These are phyloP conservation scores for Hyles lineata DNA, from an alignment of 2,888 invertebrate species.

Conservation along the genomic window DNA sequence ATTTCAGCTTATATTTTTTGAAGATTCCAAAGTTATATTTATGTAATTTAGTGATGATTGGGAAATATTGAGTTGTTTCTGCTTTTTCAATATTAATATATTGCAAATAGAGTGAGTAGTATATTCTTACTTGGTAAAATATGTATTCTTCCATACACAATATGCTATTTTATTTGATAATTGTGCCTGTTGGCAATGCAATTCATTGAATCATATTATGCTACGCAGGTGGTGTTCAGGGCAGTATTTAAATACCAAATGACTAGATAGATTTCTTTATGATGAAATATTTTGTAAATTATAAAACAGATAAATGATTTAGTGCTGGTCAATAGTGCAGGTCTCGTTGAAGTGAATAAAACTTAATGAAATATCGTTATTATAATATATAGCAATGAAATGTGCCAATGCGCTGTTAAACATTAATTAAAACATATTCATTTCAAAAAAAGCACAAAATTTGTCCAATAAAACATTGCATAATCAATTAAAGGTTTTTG, in stretches of 20 bases:
- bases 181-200: constrained; percentile 22
- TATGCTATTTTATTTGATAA: background rate
- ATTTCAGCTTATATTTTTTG: too few species aligned
- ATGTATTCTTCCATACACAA: constrained; percentile 1
- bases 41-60: background rate
- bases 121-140: background rate
- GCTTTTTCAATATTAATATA: background rate
- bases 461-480: background rate
- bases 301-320: constrained; percentile 30
- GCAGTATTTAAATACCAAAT: constrained; percentile 82
- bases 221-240: constrained; percentile 62
- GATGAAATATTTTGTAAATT: constrained; percentile 50
- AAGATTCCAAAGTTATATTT: too few species aligned
- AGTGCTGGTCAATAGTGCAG: constrained; percentile 29
- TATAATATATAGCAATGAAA: constrained; percentile 1
- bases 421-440: background rate
- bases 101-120: background rate
- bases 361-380: constrained; percentile 6
- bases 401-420: constrained; percentile 6
- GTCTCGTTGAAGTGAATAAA: constrained; percentile 36
- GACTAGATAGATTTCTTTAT: constrained; percentile 68
- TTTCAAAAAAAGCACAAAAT: background rate
- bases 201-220: constrained; percentile 32
- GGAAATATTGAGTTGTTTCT: background rate
- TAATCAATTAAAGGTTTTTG: constrained; percentile 30